Evolutionary conservation across 2,113 vertebrate species (phyloP), one percentile per base, ranked within the genome.

Genomic region (Malurus elegans): DNA sequence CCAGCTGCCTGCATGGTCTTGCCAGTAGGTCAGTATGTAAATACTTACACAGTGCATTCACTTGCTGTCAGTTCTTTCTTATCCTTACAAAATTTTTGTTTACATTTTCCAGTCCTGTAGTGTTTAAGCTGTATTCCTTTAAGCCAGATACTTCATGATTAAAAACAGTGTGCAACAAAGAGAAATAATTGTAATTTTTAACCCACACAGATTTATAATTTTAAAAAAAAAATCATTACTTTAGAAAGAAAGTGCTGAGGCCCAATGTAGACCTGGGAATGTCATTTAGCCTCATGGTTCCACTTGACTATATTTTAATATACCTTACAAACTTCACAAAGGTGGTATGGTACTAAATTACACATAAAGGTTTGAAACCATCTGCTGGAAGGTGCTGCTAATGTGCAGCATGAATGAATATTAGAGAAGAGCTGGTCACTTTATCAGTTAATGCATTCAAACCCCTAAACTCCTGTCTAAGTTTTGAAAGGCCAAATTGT

Each of bases 51-150:
- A 86, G 21, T 54, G 12, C 57, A 26, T 75, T 57, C 58, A 51
- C 51, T 89, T 95, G 48, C 44, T 83, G 16, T 90, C 87, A 66
- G 70, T 85, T 48, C 40, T 82, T 70, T 67, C 54, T 73, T 57
- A 71, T 64, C 69, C 80, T 83, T 86, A 40, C 31, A 83, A 48
- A 79, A 81, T 31, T 51, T 90, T 58, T 62, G 51, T 78, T 97
- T 93, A 89, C 24, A 3, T 93, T 91, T 86, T 65, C 54, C 42
- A 86, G 29, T 80, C 48, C 24, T 78, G 18, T 42, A 72, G 57
- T 60, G 70, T 95, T 94, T 85, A 92, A 74, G 13, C n/a, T 86
- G 51, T 26, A 79, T 92, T 91, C 58, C n/a, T 93, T 79, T 87
- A 19, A 75, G 40, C 34, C n/a, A 95, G 83, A 95, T 48, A 71